Evolutionary conservation across 2,797 vertebrate genomes (phyloP).

Genomic region (Capromys pilorides): DNA sequence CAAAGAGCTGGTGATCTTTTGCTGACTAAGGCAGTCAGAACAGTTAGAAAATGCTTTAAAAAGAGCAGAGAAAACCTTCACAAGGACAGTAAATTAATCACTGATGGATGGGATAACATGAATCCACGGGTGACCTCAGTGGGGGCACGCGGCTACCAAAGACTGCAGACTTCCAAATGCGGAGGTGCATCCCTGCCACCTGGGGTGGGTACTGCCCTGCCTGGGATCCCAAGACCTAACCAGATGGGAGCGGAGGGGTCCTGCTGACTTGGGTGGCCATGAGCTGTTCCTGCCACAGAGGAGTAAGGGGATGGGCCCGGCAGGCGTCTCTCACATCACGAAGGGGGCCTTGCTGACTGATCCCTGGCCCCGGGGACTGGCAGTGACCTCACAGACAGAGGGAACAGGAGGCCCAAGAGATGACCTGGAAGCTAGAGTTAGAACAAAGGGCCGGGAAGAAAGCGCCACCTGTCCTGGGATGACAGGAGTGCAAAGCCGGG

Average conservation of each 20-base stretch:
- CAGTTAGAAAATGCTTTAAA: background rate
- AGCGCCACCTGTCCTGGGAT: background rate
- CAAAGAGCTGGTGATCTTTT: background rate
- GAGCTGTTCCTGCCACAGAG: too few species aligned
- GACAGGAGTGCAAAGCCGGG: background rate
- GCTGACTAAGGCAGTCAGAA: background rate
- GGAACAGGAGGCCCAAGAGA: background rate
- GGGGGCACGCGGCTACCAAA: rapidly evolving
- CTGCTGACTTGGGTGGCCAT: too few species aligned
- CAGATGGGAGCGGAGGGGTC: too few species aligned
- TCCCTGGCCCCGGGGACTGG: background rate
- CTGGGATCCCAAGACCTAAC: background rate
- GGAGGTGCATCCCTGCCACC: background rate
- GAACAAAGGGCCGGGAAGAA: background rate
- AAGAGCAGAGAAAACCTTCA: background rate
- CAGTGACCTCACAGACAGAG: background rate
- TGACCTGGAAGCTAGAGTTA: background rate
- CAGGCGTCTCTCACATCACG: rapidly evolving
- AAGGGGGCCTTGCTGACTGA: rapidly evolving
- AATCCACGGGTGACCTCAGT: rapidly evolving
- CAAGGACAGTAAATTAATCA: background rate
- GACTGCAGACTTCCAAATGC: rapidly evolving
- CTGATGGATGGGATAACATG: background rate
- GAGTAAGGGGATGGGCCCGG: background rate
- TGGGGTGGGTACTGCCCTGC: too few species aligned